Evolutionary conservation across 2,113 vertebrate genomes (phyloP).

Genomic region (Geococcyx californianus): DNA sequence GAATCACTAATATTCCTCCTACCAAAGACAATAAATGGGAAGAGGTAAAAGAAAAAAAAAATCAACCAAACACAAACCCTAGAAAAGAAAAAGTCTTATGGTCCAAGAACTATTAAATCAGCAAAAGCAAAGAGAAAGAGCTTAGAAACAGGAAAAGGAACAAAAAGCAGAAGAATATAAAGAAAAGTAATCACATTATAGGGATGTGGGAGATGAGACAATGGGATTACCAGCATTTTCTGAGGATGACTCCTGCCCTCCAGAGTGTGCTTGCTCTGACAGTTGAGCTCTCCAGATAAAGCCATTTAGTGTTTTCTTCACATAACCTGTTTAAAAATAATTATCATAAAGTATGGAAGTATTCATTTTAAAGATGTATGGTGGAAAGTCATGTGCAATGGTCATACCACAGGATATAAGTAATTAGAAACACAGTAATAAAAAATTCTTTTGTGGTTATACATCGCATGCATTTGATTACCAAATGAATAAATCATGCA

Average conservation of each 20-base stretch:
- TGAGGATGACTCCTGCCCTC: constrained; percentile 66
- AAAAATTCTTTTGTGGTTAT: background rate
- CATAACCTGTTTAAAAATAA: background rate
- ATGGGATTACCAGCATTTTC: constrained; percentile 54
- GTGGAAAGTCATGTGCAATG: background rate
- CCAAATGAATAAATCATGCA: background rate
- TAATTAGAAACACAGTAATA: background rate
- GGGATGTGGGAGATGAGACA: background rate
- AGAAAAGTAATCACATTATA: background rate
- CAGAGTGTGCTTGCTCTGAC: constrained; percentile 71
- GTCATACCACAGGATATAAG: background rate
- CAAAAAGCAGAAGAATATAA: background rate
- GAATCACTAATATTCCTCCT: background rate
- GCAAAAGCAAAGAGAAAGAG: background rate
- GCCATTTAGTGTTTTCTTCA: background rate
- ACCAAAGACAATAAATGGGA: background rate
- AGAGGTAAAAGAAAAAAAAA: background rate
- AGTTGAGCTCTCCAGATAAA: constrained; percentile 28
- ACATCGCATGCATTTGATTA: background rate
- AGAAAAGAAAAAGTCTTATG: background rate
- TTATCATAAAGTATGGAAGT: background rate
- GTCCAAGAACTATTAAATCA: background rate
- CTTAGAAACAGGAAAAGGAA: background rate
- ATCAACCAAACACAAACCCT: background rate
- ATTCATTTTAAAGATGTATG: background rate